Percentiles rank a stretch among this genome's conserved stretches.
phyloP scores from a whole-genome alignment of 2,797 vertebrate genomes.

The Limosa lapponica region DNA sequence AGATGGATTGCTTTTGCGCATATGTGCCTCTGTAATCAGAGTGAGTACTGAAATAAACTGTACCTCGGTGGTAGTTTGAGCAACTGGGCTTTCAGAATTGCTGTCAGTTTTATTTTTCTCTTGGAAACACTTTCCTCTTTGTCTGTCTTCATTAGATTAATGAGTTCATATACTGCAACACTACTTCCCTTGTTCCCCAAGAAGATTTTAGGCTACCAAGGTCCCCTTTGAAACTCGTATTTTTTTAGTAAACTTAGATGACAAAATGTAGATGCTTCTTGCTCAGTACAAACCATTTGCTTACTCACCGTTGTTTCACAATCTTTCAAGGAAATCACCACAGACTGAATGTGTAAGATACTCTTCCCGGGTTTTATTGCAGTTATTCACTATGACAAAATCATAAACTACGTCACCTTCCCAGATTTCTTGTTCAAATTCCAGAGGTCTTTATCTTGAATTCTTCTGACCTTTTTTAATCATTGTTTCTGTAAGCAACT shows the following conservation, averaged over 20 bases:
- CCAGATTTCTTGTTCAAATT: constrained; percentile 6
- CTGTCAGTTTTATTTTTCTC: not conserved
- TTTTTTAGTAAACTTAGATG: not conserved
- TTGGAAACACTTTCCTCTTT: not conserved
- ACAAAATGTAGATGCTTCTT: not conserved
- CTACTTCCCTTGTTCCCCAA: not conserved
- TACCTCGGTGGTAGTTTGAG: not conserved
- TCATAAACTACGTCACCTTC: not conserved
- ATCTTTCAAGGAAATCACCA: constrained; percentile 5
- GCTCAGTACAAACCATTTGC: not conserved
- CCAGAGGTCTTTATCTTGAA: not conserved
- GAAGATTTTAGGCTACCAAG: not conserved
- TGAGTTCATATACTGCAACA: not conserved
- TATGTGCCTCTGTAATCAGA: not conserved
- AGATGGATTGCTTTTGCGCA: not conserved
- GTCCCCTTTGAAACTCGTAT: not conserved
- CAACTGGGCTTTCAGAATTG: not conserved
- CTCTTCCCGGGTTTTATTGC: not conserved
- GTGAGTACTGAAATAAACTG: not conserved
- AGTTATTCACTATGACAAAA: constrained; percentile 20
- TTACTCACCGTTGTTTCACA: not conserved
- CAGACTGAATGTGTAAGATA: not conserved
- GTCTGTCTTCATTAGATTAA: not conserved
- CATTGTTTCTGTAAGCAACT: not conserved
- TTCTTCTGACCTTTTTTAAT: not conserved